Evolutionary conservation across 2,113 vertebrate species (phyloP), one percentile per base, ranked within the genome.

Genomic region (Vombatus ursinus): DNA sequence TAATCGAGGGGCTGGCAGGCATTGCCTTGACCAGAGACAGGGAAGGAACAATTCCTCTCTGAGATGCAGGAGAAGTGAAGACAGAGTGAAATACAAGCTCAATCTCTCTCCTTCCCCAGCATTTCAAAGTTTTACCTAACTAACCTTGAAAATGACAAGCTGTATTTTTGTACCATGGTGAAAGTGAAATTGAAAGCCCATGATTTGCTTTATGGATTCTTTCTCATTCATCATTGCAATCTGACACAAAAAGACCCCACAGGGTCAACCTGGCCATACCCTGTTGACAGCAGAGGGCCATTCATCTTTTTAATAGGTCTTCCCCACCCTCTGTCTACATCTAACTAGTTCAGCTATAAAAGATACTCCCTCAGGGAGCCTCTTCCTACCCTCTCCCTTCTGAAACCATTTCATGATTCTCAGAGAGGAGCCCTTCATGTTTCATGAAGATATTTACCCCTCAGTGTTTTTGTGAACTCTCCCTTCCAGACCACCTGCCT

Each of bases 141-240:
- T 90, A 97, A 93, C 50, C 89, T 94, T 93, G 95, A 97, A 89
- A 51, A 93, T 89, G 93, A 94, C 91, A 89, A 68, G 93, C 26
- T n/a, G 44, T 51, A 2, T 22, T 77, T 50, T 90, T 84, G 1
- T 91, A 90, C 54, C 61, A 91, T 77, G 50, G 3, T 50, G 52
- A 25, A 95, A 96, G 90, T 91, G 89, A 90, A 90, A 95, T 11
- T 52, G 31, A 89, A 47, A 95, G 47, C 10, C 12, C 52, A 44
- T 48, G 54, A 53, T 93, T 96, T 44, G 11, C 52, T 54, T 49
- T n/a, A 44, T 89, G 90, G 25, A 93, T 93, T 93, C 3, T 61
- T 94, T 92, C 51, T 51, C 84, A 95, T 90, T 96, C 3, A 3
- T 95, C 93, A 94, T 12, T 91, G 90, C 92, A 95, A 90, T 68